phyloP scores from a whole-genome alignment of 2,888 invertebrate genomes.

The Drosophila aldrichi region DNA sequence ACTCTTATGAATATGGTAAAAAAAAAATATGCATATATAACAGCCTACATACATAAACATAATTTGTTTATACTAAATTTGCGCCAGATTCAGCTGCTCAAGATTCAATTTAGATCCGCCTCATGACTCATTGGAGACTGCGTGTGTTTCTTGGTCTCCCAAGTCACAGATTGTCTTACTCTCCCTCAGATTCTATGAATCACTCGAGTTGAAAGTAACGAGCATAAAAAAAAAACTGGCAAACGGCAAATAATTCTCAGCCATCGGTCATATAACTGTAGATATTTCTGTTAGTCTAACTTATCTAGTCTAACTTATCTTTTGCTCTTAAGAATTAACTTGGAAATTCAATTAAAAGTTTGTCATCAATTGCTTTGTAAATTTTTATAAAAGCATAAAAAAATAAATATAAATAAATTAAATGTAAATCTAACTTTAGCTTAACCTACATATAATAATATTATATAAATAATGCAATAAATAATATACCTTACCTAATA shows the following conservation, averaged over 20 bases:
- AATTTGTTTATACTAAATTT: slow-evolving; percentile 69
- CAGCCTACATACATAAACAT: slow-evolving; percentile 4
- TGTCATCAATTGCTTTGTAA: not conserved
- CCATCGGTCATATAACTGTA: slow-evolving; percentile 1
- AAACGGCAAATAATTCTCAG: not conserved
- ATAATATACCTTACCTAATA: too few relatives aligned
- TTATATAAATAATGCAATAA: too few relatives aligned
- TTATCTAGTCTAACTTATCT: not conserved
- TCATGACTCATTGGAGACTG: slow-evolving; percentile 30
- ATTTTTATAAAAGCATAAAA: not conserved
- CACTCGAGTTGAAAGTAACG: slow-evolving; percentile 20
- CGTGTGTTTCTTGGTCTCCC: slow-evolving; percentile 9
- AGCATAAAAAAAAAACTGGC: not conserved
- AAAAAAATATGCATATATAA: slow-evolving; percentile 62
- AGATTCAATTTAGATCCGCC: not conserved
- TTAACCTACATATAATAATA: too few relatives aligned
- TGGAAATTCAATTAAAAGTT: not conserved
- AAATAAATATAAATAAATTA: not conserved
- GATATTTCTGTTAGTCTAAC: not conserved
- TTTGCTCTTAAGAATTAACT: not conserved
- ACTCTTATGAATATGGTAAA: slow-evolving; percentile 29
- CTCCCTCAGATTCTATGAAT: slow-evolving; percentile 22
- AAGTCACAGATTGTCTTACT: slow-evolving; percentile 1
- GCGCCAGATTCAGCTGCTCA: not conserved
- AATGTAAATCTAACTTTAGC: not conserved